Conservation (phyloP, 2,113 vertebrate species). For the Propithecus coquereli region DNA sequence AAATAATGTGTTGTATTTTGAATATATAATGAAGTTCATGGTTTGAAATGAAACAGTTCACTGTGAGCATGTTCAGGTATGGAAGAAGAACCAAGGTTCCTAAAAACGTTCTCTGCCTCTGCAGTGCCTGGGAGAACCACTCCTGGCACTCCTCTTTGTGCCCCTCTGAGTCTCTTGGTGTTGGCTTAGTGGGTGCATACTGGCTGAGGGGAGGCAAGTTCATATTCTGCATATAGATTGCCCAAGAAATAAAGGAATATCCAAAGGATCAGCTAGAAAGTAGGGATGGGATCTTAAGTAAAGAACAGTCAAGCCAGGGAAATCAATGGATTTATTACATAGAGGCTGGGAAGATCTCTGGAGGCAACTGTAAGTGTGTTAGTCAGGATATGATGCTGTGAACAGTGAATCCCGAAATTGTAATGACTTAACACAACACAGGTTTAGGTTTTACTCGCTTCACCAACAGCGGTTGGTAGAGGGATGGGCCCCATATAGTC, state of each 20-base stretch:
- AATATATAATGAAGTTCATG: not conserved
- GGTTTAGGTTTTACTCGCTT: not conserved
- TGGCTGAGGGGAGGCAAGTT: not conserved
- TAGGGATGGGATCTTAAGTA: not conserved
- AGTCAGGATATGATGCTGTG: not conserved
- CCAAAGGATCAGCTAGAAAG: not conserved
- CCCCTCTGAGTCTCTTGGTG: not conserved
- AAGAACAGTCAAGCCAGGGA: not conserved
- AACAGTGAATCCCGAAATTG: not conserved
- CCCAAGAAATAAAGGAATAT: not conserved
- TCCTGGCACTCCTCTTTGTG: not conserved
- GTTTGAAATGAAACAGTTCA: not conserved
- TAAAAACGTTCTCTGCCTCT: not conserved
- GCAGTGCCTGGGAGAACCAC: not conserved
- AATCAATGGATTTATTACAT: not conserved
- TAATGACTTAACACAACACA: not conserved
- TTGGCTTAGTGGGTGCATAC: not conserved
- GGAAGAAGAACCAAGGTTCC: not conserved
- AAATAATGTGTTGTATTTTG: not conserved
- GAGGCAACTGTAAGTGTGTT: not conserved
- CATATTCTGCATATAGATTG: not conserved
- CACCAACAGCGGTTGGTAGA: not conserved
- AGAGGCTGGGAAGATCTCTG: not conserved
- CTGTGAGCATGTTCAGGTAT: not conserved
- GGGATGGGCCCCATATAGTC: not conserved